Percentiles rank a stretch among this genome's conserved stretches.
These are phyloP conservation scores for Andinoacara biseriatus DNA, from an alignment of 2,113 vertebrate genomes.

Conservation along the genomic window DNA sequence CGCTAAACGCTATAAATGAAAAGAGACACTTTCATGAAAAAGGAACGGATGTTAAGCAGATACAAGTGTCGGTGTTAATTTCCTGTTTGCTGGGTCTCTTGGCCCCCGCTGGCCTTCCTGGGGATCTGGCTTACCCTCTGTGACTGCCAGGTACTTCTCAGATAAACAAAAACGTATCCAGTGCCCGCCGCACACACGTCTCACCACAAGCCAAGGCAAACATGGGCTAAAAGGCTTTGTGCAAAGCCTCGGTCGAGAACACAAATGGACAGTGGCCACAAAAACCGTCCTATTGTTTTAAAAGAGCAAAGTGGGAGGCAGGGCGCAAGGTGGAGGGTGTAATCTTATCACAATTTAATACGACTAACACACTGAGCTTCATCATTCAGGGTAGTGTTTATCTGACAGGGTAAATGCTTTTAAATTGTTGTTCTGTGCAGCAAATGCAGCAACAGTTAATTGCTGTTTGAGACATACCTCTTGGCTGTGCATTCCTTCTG, in stretches of 20 bases:
- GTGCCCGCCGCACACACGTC: conserved; percentile 26
- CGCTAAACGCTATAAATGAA: background rate
- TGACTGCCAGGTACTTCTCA: conserved; percentile 62
- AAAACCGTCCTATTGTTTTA: conserved; percentile 52
- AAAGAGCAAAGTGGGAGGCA: conserved; percentile 23
- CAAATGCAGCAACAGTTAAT: conserved; percentile 56
- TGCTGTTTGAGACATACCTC: conserved; percentile 83
- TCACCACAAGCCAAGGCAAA: conserved; percentile 59
- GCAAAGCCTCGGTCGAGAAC: conserved; percentile 38
- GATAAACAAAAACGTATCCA: conserved; percentile 57
- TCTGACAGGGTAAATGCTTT: conserved; percentile 23
- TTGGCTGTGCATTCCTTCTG: conserved; percentile 95
- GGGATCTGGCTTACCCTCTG: conserved; percentile 37
- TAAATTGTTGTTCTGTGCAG: conserved; percentile 14
- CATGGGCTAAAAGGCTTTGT: conserved; percentile 40
- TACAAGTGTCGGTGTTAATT: conserved; percentile 59
- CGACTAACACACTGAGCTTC: background rate
- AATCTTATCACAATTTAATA: conserved; percentile 19
- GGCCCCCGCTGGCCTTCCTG: conserved; percentile 29
- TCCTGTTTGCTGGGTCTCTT: conserved; percentile 52
- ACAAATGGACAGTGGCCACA: conserved; percentile 20
- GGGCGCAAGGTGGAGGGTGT: background rate
- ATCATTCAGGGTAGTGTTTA: background rate
- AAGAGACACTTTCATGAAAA: conserved; percentile 27
- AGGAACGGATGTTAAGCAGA: conserved; percentile 55